Base-by-base conservation (phyloP, 2,113 vertebrate species). In the Lophotis ruficrista region DNA sequence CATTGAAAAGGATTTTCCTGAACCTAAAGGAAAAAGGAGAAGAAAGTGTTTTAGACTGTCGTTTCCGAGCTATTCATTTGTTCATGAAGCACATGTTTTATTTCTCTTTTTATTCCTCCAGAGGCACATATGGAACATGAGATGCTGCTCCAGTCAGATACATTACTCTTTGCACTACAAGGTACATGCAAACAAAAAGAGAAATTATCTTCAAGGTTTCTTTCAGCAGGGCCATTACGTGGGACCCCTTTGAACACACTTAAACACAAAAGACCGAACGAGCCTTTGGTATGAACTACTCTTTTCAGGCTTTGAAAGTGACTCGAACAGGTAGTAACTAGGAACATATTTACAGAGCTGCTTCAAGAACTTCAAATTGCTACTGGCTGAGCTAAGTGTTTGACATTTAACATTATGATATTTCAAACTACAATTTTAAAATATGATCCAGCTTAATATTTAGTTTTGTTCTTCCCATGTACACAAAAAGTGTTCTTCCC, bases 1-100 rank as follows among this genome's bases (percentile, higher is more conserved):
- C 99, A 99, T 99, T 83, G 99, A 99, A 98, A 99, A 99, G 77
- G 99, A 99, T 96, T 99, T 99, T 96, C 99, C 99, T 45, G 99
- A 99, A 96, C 99, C 99, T 99, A 96, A 72, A 93, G 87, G 89
- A 90, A 94, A 93, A 89, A 72, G 20, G n/a, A 80, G 41, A 95
- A 71, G 68, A 89, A 79, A 84, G 78, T 11, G 5, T 28, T 93
- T 92, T 91, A 86, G 65, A 31, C 70, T 7, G 16, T 16, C 31
- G n/a, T 77, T 92, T 78, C 61, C 23, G 66, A 88, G 53, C 65
- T 90, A 61, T 15, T 90, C 10, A 9, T 54, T 54, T 47, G 9
- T 60, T 89, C 56, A 75, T 7, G 31, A 84, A 91, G n/a, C 17
- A 45, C 21, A 64, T 4, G 7, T 89, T 92, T 88, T 51, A 68